These are phyloP conservation scores for Coreoperca whiteheadi DNA, from an alignment of 2,113 vertebrate genomes.

Conservation along the genomic window DNA sequence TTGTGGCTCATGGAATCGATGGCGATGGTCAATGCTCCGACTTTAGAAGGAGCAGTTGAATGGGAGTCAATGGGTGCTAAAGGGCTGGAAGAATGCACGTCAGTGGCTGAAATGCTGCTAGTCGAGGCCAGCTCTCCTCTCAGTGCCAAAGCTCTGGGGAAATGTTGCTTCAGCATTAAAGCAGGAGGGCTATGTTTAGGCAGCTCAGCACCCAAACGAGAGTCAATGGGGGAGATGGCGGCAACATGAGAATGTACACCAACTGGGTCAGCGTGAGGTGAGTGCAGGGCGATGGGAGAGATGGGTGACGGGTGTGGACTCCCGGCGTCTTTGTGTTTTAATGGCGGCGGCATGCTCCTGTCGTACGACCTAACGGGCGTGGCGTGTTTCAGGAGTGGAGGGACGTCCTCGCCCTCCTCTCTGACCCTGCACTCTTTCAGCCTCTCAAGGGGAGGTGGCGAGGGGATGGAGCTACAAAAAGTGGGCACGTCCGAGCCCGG, in stretches of 20 bases:
- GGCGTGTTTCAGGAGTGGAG: slow-evolving; percentile 30
- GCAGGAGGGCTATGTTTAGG: background rate
- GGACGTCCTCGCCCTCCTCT: background rate
- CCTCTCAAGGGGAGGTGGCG: background rate
- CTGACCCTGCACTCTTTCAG: background rate
- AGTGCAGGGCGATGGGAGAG: background rate
- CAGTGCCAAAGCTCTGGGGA: background rate
- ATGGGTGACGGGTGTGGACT: background rate
- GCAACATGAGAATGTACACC: background rate
- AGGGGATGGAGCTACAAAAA: fast-evolving
- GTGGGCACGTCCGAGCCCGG: background rate
- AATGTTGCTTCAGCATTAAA: slow-evolving; percentile 23
- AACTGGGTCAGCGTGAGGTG: background rate
- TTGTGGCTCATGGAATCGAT: background rate
- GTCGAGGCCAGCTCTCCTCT: background rate
- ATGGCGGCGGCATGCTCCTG: slow-evolving; percentile 52
- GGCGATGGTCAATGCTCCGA: background rate
- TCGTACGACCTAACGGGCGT: slow-evolving; percentile 4
- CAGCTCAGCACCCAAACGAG: background rate
- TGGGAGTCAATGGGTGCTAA: background rate
- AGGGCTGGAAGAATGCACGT: background rate
- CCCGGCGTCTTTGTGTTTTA: slow-evolving; percentile 61
- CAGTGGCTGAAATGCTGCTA: background rate
- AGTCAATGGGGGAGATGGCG: background rate
- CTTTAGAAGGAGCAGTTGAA: background rate